Evolutionary conservation across 2,113 vertebrate genomes (phyloP), one percentile per base, ranked within the genome.

Genomic region (Ivindomyrus marchei): DNA sequence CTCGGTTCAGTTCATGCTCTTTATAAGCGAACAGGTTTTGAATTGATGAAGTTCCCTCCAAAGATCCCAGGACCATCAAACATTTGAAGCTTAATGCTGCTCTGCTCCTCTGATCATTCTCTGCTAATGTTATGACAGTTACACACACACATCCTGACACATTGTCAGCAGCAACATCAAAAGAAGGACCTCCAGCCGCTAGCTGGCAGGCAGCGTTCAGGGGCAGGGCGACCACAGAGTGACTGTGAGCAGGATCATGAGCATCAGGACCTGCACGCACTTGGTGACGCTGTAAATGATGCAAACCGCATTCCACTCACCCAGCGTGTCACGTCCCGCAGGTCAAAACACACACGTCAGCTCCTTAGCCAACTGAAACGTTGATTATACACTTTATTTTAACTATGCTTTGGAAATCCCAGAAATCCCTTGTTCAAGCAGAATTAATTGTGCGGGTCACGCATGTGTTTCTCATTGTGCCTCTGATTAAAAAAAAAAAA

Each of bases 401-500:
- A 70, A 88, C 56, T 8, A 42, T 70, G n/a, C 88, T 39, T 45
- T 24, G 70, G 70, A 56, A 47, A 90, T 88, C 90, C 88, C 85
- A 87, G n/a, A 86, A 77, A 91, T 80, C 89, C 88, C 50, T 91
- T 88, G 31, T 91, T 84, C 56, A 87, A 70, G 62, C 39, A 88
- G 91, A 91, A 77, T 92, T 91, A 80, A 90, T 88, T 92, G 90
- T 85, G 85, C 45, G 53, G 89, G 49, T 62, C 36, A 80, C 49
- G 77, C 91, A 92, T 90, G 88, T 93, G 93, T 91, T 92, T 92
- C 90, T 91, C 36, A 70, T 93, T 92, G 42, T 90, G 74, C 47
- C 89, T 47, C 45, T 45, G 89, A 91, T 46, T 36, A 39, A 66
- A 85, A 58, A 86, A 85, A 89, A 52, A 80, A 15, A 83, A 89